These are phyloP conservation scores for Chlorodrepanis virens DNA, from an alignment of 2,113 vertebrate genomes.

Conservation along the genomic window DNA sequence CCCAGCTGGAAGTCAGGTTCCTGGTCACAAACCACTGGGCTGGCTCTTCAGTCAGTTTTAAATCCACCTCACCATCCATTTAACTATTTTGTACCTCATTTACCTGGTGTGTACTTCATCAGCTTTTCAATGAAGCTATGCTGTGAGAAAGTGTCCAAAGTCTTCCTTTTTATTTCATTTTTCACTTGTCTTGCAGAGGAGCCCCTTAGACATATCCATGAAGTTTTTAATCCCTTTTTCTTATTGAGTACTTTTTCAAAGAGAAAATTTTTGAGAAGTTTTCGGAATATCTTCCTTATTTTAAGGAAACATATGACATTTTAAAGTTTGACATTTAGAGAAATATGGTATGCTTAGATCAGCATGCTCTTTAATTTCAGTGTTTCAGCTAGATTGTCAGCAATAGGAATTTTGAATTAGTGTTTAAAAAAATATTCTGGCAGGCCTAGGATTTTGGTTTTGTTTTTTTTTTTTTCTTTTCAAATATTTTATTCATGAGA, in stretches of 20 bases:
- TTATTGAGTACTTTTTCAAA: neutral
- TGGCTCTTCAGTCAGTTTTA: neutral
- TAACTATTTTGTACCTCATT: neutral
- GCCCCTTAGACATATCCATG: neutral
- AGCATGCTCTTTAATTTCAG: neutral
- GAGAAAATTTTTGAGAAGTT: neutral
- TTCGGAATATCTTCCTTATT: neutral
- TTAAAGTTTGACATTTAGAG: slow-evolving; percentile 9
- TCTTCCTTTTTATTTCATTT: neutral
- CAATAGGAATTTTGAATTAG: neutral
- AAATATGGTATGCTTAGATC: slow-evolving; percentile 6
- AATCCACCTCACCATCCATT: neutral
- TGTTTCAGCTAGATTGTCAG: neutral
- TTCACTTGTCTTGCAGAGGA: neutral
- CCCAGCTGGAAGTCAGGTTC: accelerated
- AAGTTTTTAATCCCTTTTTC: neutral
- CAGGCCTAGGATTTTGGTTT: neutral
- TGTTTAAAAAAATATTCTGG: neutral
- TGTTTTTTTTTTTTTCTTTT: neutral
- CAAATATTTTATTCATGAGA: neutral
- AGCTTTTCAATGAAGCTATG: neutral
- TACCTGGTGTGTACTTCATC: neutral
- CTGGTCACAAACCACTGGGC: neutral
- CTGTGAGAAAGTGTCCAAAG: neutral
- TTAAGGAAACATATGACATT: slow-evolving; percentile 4